Evolutionary conservation across 1,140 invertebrate genomes (phyloP), one percentile per base, ranked within the genome.

Genomic region (Cydia strobilella): DNA sequence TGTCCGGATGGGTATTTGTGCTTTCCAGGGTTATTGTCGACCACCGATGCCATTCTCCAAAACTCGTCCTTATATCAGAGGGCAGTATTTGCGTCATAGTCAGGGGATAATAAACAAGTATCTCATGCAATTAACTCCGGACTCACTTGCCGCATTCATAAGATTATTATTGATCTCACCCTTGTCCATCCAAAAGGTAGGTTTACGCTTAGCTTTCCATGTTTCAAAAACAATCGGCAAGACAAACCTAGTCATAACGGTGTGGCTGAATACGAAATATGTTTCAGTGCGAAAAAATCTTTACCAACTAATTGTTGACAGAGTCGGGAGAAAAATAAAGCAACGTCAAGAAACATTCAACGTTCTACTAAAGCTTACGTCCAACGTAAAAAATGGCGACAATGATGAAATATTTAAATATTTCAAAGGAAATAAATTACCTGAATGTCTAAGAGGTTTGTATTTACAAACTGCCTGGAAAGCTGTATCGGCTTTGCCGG

Each of bases 111-210:
- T 91, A 35, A 81, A 84, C 54, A 79, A 78, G 31, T 89, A 84
- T 75, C 65, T 77, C 25, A 77, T 74, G n/a, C 84, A 89, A 27
- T 73, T 91, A 7, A 82, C 86, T 18, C 71, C 73, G 3, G 77
- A 83, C 1, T 35, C 48, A 12, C 81, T 77, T 12, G 65, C 80
- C 7, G 77, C 86, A 66, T 91, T 90, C 72, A 81, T 87, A 12
- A 76, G 83, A 51, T 75, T 77, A 15, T 73, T 85, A 18, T 65
- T 91, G 48, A 71, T 88, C n/a, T 54, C 75, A 5, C 87, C 88
- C 3, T 74, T 88, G 6, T 88, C 86, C 2, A 74, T 89, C 9
- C 88, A 89, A 76, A 90, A 90, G 75, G 88, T 88, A 75, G 85
- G 84, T 7, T 73, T 91, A 20, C 80, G 87, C 6, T 76, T 87